These are phyloP conservation scores for Acronicta psi DNA, from an alignment of 2,888 invertebrate genomes.

Conservation along the genomic window DNA sequence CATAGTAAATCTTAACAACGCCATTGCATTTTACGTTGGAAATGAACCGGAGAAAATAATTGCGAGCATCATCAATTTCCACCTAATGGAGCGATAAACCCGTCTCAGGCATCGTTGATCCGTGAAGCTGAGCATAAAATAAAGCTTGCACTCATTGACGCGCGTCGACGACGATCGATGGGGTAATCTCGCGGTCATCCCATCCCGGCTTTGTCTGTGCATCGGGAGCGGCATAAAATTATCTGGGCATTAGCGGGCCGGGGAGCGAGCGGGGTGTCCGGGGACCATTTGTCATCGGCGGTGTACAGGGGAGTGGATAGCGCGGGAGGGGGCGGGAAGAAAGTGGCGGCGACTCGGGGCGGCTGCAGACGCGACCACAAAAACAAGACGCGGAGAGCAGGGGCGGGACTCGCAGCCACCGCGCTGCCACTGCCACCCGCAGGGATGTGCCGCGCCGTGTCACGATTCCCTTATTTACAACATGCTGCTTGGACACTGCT, in stretches of 20 bases:
- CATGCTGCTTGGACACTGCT: conserved; percentile 63
- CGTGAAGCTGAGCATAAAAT: conserved; percentile 80
- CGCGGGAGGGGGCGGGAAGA: conserved; percentile 73
- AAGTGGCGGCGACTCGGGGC: conserved; percentile 82
- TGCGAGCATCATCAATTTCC: conserved; percentile 70
- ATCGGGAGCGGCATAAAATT: conserved; percentile 85
- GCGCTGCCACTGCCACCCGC: conserved; percentile 73
- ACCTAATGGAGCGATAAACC: conserved; percentile 76
- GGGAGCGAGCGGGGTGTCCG: conserved; percentile 77
- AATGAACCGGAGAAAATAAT: conserved; percentile 54
- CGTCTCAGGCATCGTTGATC: conserved; percentile 73
- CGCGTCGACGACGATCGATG: conserved; percentile 80
- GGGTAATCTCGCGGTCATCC: conserved; percentile 84
- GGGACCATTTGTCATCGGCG: conserved; percentile 88
- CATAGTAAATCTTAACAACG: conserved; percentile 39
- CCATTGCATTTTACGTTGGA: conserved; percentile 48
- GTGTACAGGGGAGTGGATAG: conserved; percentile 59
- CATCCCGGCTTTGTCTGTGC: conserved; percentile 77
- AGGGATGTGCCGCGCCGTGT: conserved; percentile 68
- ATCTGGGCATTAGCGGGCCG: conserved; percentile 84
- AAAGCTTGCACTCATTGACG: conserved; percentile 82
- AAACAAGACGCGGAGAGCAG: conserved; percentile 84
- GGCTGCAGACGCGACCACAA: conserved; percentile 87
- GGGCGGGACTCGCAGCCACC: conserved; percentile 79
- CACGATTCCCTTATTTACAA: conserved; percentile 61